Evolutionary conservation across 2,113 vertebrate genomes (phyloP).

Genomic region (Acanthochromis polyacanthus): DNA sequence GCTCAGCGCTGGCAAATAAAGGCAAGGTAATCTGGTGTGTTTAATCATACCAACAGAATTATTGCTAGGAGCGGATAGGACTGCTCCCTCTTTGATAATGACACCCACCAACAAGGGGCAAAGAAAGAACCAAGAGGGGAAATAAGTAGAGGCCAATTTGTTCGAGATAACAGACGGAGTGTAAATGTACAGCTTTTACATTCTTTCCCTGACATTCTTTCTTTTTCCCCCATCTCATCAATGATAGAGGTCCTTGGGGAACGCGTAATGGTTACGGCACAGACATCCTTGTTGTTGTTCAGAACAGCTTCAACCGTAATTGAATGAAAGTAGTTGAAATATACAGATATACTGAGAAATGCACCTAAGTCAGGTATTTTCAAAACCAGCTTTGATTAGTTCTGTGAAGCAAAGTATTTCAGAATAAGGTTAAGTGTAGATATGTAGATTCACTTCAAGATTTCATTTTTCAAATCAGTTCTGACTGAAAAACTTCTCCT

Average conservation of each 20-base stretch:
- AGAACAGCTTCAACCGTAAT: not conserved
- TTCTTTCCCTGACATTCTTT: not conserved
- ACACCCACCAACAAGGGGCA: conserved; percentile 5
- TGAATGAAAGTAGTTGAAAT: not conserved
- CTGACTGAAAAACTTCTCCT: too few relatives aligned
- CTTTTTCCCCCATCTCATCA: too few relatives aligned
- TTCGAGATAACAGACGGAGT: not conserved
- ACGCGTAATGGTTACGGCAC: not conserved
- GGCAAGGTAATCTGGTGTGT: conserved; percentile 59
- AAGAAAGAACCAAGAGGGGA: not conserved
- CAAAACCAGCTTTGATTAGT: not conserved
- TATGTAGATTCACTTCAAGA: not conserved
- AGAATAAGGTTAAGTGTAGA: not conserved
- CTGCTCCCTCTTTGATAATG: conserved; percentile 21
- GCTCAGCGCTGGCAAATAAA: conserved; percentile 58
- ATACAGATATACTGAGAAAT: not conserved
- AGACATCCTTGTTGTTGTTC: not conserved
- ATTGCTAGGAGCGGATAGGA: conserved; percentile 19
- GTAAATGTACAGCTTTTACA: conserved; percentile 9
- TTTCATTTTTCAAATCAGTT: not conserved
- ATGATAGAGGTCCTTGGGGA: not conserved
- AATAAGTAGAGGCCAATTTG: conserved; percentile 1
- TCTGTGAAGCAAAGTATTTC: not conserved
- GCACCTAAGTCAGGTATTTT: not conserved
- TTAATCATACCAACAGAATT: conserved; percentile 56